These are phyloP conservation scores for Noctua fimbriata DNA, from an alignment of 2,888 invertebrate species.

Conservation along the genomic window DNA sequence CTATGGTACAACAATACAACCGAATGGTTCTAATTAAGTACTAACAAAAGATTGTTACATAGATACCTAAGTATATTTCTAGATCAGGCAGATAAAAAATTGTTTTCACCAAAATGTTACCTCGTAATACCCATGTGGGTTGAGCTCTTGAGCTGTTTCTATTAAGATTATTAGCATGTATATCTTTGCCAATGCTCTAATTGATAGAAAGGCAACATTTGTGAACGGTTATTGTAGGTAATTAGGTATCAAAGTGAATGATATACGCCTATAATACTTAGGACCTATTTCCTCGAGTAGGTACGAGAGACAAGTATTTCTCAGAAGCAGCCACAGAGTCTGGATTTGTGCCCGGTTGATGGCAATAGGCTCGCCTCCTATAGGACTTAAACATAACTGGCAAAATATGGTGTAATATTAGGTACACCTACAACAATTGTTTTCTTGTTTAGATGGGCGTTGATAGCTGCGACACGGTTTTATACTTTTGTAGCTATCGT, in stretches of 20 bases:
- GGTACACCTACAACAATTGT: neutral
- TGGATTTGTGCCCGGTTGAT: neutral
- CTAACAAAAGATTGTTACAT: neutral
- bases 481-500: no score
- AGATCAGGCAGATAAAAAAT: neutral
- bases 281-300: neutral
- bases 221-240: neutral
- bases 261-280: neutral
- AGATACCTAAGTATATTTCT: neutral
- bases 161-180: constrained; percentile 23
- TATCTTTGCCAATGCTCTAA: constrained; percentile 9
- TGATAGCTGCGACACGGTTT: no score
- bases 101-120: neutral
- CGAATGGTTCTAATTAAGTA: neutral
- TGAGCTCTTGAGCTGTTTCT: neutral
- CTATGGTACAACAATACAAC: neutral
- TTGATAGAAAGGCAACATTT: constrained; percentile 34
- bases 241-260: neutral
- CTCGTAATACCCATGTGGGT: neutral
- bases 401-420: neutral
- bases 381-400: neutral
- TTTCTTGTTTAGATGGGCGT: no score
- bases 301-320: neutral
- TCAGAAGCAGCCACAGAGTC: neutral
- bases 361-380: neutral